Percentiles rank a stretch among this genome's conserved stretches.
Evolutionary conservation across 2,888 invertebrate genomes (phyloP).

Genomic region (Ectemnius lituratus): DNA sequence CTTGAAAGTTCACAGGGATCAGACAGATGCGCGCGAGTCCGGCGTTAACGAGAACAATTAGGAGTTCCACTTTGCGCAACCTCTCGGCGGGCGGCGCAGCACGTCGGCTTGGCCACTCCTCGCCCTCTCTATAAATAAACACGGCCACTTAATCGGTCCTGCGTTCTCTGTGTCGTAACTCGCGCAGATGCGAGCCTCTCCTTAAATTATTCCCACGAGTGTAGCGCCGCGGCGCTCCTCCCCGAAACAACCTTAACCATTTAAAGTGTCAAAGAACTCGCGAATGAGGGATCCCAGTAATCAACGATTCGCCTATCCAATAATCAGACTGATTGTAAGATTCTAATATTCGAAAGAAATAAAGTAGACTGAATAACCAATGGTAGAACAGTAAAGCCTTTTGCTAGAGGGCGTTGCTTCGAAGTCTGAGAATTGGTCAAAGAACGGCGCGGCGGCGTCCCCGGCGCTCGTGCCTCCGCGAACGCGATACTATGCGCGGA

Average conservation of each 20-base stretch:
- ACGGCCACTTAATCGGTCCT: constrained; percentile 71
- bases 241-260: too few relatives aligned
- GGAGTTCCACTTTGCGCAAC: constrained; percentile 75
- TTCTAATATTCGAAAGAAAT: too few relatives aligned
- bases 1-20: constrained; percentile 72
- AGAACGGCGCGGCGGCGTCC: too few relatives aligned
- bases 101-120: too few relatives aligned
- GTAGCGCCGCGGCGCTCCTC: constrained; percentile 38
- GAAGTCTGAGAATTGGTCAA: too few relatives aligned
- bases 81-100: constrained; percentile 24
- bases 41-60: constrained; percentile 77
- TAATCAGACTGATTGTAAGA: too few relatives aligned
- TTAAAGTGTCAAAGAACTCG: too few relatives aligned
- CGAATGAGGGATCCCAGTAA: too few relatives aligned
- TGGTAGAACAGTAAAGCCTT: too few relatives aligned
- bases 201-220: constrained; percentile 70
- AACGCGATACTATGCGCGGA: constrained; percentile 65
- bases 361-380: too few relatives aligned
- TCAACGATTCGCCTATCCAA: too few relatives aligned
- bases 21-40: constrained; percentile 73
- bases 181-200: constrained; percentile 66
- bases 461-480: constrained; percentile 41
- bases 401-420: too few relatives aligned
- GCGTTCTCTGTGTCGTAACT: constrained; percentile 62
- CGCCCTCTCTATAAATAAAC: constrained; percentile 75